Evolutionary conservation across 2,888 invertebrate species (phyloP).

Genomic region (Stegophylla sp.): DNA sequence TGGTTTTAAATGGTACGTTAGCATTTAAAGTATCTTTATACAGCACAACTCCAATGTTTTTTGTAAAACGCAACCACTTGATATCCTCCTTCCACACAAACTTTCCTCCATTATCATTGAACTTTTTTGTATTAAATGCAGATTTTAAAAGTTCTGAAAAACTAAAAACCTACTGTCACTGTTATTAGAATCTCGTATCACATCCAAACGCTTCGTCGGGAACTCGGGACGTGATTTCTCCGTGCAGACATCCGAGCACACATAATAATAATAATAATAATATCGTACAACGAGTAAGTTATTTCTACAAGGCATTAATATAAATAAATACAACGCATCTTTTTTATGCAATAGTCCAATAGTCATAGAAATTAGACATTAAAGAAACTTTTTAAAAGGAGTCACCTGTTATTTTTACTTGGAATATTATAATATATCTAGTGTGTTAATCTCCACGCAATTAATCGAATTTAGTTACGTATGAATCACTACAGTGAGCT

Average conservation of each 20-base stretch:
- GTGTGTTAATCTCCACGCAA: constrained; percentile 28
- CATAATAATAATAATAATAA: too few species aligned
- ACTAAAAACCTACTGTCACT: too few species aligned
- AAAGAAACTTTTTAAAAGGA: not conserved
- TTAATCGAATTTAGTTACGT: constrained; percentile 15
- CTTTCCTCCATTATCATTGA: constrained; percentile 19
- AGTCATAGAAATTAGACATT: constrained; percentile 9
- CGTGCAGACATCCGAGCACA: too few species aligned
- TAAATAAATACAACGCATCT: not conserved
- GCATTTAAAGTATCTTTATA: constrained; percentile 37
- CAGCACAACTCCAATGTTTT: constrained; percentile 11
- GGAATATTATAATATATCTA: constrained; percentile 26
- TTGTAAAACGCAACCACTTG: constrained; percentile 38
- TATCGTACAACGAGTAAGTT: not conserved
- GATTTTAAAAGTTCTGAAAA: not conserved
- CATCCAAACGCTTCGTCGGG: too few species aligned
- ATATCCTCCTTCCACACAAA: constrained; percentile 29
- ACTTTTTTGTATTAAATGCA: constrained; percentile 4
- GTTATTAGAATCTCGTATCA: too few species aligned
- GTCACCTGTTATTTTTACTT: constrained; percentile 31
- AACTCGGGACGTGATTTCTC: too few species aligned
- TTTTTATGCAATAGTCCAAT: not conserved
- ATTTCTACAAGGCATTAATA: not conserved
- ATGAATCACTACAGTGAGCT: too few species aligned
- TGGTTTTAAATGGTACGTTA: constrained; percentile 26